Evolutionary conservation across 1,140 invertebrate genomes (phyloP).

Genomic region (roundworm (Caenorhabditis elegans)): WBcel235 BX284602.5:9608001-9608500

Average conservation of each 20-base stretch:
- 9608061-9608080: neutral
- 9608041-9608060: neutral
- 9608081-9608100: neutral
- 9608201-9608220: constrained; percentile 93
- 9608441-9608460: constrained; percentile 99
- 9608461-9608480: constrained; percentile 86
- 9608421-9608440: constrained; percentile 99
- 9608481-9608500: constrained; percentile 69
- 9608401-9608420: constrained; percentile 88
- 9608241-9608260: constrained; percentile 53
- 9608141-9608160: constrained; percentile 91
- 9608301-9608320: constrained; percentile 92
- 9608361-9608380: constrained; percentile 72
- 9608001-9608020: neutral
- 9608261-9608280: constrained; percentile 51
- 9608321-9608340: constrained; percentile 84
- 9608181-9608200: constrained; percentile 86
- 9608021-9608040: neutral
- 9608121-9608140: constrained; percentile 52
- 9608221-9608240: constrained; percentile 77
- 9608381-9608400: constrained; percentile 93
- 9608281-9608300: constrained; percentile 81
- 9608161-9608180: constrained; percentile 83
- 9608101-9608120: neutral
- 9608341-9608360: constrained; percentile 83